Conservation (phyloP, 2,888 invertebrate species). For the Digitonthophagus gazella region DNA sequence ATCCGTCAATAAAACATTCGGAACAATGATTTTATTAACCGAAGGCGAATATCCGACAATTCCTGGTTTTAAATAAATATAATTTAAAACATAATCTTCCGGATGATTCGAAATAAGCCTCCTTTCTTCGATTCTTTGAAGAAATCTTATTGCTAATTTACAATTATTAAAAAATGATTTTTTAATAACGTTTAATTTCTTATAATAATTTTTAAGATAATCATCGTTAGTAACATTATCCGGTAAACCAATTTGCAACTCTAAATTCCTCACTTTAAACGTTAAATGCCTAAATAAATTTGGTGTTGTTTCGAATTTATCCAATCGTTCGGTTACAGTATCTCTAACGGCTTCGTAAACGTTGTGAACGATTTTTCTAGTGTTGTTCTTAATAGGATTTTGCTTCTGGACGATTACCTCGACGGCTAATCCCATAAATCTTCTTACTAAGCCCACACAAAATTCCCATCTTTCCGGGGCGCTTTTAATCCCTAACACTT, state of each 20-base stretch:
- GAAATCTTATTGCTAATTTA: slow-evolving; percentile 51
- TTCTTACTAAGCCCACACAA: slow-evolving; percentile 52
- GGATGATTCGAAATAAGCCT: slow-evolving; percentile 44
- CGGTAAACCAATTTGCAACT: slow-evolving; percentile 53
- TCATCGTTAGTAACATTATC: slow-evolving; percentile 41
- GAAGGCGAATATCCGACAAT: slow-evolving; percentile 49
- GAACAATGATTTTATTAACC: slow-evolving; percentile 53
- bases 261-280: slow-evolving; percentile 50
- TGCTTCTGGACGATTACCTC: slow-evolving; percentile 49
- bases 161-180: slow-evolving; percentile 56
- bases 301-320: slow-evolving; percentile 33
- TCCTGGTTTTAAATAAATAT: slow-evolving; percentile 33
- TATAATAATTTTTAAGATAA: slow-evolving; percentile 50
- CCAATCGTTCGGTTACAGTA: slow-evolving; percentile 37
- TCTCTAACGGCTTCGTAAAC: slow-evolving; percentile 39
- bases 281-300: slow-evolving; percentile 41
- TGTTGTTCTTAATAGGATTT: slow-evolving; percentile 38
- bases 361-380: slow-evolving; percentile 34
- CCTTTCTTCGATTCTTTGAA: slow-evolving; percentile 48
- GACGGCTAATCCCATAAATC: slow-evolving; percentile 53
- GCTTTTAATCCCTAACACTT: slow-evolving; percentile 41
- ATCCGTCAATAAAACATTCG: slow-evolving; percentile 48
- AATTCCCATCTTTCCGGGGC: slow-evolving; percentile 54
- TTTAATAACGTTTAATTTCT: slow-evolving; percentile 51
- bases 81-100: slow-evolving; percentile 42